phyloP scores from a whole-genome alignment of 2,113 vertebrate species.

The Oncorhynchus kisutch region DNA sequence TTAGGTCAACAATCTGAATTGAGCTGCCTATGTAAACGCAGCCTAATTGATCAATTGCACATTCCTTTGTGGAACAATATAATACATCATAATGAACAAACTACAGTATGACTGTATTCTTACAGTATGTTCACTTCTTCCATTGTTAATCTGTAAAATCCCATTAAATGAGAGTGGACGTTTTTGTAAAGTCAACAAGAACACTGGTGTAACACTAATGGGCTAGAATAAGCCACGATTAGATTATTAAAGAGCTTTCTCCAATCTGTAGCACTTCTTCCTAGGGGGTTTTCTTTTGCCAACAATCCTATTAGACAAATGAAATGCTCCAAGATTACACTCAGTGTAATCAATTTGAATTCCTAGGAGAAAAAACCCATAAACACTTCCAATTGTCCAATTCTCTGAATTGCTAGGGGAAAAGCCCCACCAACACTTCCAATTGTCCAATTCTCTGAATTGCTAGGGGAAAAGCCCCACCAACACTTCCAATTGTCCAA shows the following conservation, averaged over 20 bases:
- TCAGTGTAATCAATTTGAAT: slow-evolving; percentile 41
- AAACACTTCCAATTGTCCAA: neutral
- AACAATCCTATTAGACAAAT: slow-evolving; percentile 61
- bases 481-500: neutral
- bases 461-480: too few relatives aligned
- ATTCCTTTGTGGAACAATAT: too few relatives aligned
- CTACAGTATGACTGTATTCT: slow-evolving; percentile 16
- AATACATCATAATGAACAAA: neutral
- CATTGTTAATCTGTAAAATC: slow-evolving; percentile 17
- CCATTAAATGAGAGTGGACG: slow-evolving; percentile 7
- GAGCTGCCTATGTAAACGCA: neutral
- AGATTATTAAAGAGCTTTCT: slow-evolving; percentile 47
- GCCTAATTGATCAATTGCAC: too few relatives aligned
- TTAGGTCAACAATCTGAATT: neutral
- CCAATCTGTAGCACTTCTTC: slow-evolving; percentile 9
- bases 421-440: neutral
- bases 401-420: neutral
- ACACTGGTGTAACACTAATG: slow-evolving; percentile 25
- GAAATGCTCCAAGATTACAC: slow-evolving; percentile 43
- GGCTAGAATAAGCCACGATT: slow-evolving; percentile 42
- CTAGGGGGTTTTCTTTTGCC: slow-evolving; percentile 36
- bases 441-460: neutral
- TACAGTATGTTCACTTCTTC: slow-evolving; percentile 25
- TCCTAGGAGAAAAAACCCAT: neutral
- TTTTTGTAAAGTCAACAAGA: slow-evolving; percentile 35